phyloP scores from a whole-genome alignment of 2,113 vertebrate genomes.

The Gambusia affinis region DNA sequence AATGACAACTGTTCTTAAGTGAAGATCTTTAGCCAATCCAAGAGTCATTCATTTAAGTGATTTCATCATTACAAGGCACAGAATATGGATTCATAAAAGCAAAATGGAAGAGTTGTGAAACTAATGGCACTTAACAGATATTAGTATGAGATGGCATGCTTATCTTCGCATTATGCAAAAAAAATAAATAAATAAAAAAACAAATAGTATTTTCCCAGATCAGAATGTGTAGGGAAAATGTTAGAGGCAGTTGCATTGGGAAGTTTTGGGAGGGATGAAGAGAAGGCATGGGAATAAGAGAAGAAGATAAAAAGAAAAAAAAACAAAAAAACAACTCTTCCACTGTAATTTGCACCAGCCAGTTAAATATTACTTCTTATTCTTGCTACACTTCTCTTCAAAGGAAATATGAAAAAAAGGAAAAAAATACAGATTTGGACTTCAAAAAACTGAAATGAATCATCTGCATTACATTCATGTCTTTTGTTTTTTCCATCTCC shows the following conservation, averaged over 20 bases:
- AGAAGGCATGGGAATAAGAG: neutral
- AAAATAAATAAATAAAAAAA: neutral
- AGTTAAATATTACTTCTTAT: slow-evolving; percentile 44
- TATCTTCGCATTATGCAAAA: slow-evolving; percentile 75
- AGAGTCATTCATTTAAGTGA: slow-evolving; percentile 73
- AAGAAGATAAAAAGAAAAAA: too few species aligned
- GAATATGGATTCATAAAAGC: slow-evolving; percentile 59
- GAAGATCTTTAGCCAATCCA: slow-evolving; percentile 53
- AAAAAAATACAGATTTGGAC: slow-evolving; percentile 9
- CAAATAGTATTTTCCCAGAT: slow-evolving; percentile 48
- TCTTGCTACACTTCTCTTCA: slow-evolving; percentile 4
- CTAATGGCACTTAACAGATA: slow-evolving; percentile 77
- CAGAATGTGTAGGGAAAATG: neutral
- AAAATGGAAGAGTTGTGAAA: slow-evolving; percentile 71
- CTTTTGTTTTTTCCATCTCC: neutral
- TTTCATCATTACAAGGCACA: slow-evolving; percentile 69
- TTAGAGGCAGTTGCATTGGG: slow-evolving; percentile 6
- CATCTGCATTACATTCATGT: slow-evolving; percentile 6
- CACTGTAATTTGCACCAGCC: slow-evolving; percentile 54
- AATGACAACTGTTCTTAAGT: slow-evolving; percentile 48
- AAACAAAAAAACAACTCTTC: slow-evolving; percentile 11
- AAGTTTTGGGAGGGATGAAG: neutral
- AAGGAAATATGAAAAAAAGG: slow-evolving; percentile 3
- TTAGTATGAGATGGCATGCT: slow-evolving; percentile 68
- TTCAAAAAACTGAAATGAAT: slow-evolving; percentile 23